phyloP scores from a whole-genome alignment of 2,888 invertebrate genomes.

The Augiades crinisus region DNA sequence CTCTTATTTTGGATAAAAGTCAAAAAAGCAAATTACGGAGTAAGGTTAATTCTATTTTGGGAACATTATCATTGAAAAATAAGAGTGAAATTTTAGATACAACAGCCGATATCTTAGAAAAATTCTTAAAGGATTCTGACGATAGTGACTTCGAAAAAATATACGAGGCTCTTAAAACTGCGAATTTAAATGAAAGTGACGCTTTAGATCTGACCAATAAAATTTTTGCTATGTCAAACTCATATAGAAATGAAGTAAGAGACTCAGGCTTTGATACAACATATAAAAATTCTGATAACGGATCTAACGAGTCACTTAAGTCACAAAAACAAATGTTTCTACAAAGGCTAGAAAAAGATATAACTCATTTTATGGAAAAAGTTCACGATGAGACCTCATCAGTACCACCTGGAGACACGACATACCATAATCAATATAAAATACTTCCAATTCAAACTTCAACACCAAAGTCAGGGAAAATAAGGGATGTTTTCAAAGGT shows the following conservation, averaged over 20 bases:
- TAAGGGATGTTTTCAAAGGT: background rate
- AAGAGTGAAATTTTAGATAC: background rate
- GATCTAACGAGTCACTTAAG: constrained; percentile 3
- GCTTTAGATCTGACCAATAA: constrained; percentile 3
- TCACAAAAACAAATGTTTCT: constrained; percentile 19
- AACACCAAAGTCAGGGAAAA: constrained; percentile 2
- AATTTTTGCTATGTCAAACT: constrained; percentile 7
- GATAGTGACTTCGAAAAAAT: background rate
- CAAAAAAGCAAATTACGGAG: constrained; percentile 6
- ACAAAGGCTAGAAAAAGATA: constrained; percentile 19
- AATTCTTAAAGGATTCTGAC: background rate
- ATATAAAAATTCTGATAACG: background rate
- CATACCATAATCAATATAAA: constrained; percentile 3
- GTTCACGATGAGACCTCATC: constrained; percentile 10
- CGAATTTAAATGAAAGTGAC: constrained; percentile 6
- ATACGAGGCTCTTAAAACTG: constrained; percentile 3
- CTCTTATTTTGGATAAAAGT: background rate
- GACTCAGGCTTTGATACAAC: background rate
- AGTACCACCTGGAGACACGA: background rate
- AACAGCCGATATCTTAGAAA: constrained; percentile 3
- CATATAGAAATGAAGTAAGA: background rate
- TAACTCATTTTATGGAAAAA: constrained; percentile 22
- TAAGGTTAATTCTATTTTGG: background rate
- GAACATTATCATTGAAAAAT: background rate
- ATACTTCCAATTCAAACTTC: constrained; percentile 13